A percentile compares a stretch with the other conserved stretches of the same genome.
Conservation (phyloP, 1,140 invertebrate genomes). For the Bombus confusus region DNA sequence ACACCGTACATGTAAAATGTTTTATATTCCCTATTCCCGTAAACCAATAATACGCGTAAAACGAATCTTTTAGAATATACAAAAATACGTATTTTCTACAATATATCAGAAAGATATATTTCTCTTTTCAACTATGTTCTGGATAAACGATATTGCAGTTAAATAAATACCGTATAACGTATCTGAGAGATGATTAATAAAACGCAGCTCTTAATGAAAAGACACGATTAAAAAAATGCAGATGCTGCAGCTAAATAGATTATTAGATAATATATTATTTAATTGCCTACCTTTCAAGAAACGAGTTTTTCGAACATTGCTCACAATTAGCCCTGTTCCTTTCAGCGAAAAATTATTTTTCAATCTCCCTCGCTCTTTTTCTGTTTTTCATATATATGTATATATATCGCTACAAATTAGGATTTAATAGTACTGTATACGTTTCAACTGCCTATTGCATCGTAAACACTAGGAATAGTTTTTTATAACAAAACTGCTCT, state of each 20-base stretch:
- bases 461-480: not conserved
- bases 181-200: not conserved
- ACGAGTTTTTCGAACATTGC: not conserved
- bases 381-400: too few species aligned
- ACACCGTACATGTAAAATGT: too few species aligned
- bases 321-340: not conserved
- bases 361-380: not conserved
- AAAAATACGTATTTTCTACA: not conserved
- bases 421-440: too few species aligned
- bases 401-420: slow-evolving; percentile 2
- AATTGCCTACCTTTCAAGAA: not conserved
- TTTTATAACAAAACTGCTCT: not conserved
- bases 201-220: not conserved
- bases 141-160: not conserved
- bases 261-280: not conserved
- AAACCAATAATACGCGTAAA: not conserved
- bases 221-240: not conserved
- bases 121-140: not conserved
- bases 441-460: not conserved
- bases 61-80: not conserved
- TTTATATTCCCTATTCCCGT: too few species aligned
- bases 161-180: not conserved
- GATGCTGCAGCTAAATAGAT: not conserved
- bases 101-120: not conserved
- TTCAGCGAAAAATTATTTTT: not conserved